Conservation (phyloP, 1,140 invertebrate genomes). For the Drosophila burlai region DNA sequence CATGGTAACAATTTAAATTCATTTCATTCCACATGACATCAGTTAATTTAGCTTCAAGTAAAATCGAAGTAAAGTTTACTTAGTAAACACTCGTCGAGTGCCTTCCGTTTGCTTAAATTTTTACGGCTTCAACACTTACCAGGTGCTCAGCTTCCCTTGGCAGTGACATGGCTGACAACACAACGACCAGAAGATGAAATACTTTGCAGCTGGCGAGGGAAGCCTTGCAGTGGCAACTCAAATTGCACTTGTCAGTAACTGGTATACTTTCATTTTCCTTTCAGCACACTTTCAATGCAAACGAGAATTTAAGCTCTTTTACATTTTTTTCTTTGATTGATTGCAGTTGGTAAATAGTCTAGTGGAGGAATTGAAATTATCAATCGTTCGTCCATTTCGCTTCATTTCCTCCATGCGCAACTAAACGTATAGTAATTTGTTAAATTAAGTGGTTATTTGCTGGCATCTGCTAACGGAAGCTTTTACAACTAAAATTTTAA, state of each 20-base stretch:
- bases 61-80: conserved; percentile 16
- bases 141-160: conserved; percentile 55
- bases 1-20: conserved; percentile 25
- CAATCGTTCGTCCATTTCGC: conserved; percentile 2
- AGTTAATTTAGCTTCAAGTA: conserved; percentile 10
- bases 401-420: not conserved
- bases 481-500: not conserved
- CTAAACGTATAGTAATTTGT: not conserved
- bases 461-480: not conserved
- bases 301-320: not conserved
- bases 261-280: conserved; percentile 2
- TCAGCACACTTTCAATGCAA: conserved; percentile 26
- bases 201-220: not conserved
- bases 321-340: conserved; percentile 8
- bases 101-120: conserved; percentile 45
- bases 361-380: not conserved
- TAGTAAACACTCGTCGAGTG: conserved; percentile 5
- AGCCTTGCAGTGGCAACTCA: conserved; percentile 31
- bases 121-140: conserved; percentile 32
- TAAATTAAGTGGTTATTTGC: not conserved
- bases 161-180: conserved; percentile 47
- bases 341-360: conserved; percentile 9
- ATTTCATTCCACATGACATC: conserved; percentile 28
- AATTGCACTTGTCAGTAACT: conserved; percentile 41
- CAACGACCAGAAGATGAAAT: conserved; percentile 9